Conservation (phyloP, 2,113 vertebrate species). For the Nesoenas mayeri region DNA sequence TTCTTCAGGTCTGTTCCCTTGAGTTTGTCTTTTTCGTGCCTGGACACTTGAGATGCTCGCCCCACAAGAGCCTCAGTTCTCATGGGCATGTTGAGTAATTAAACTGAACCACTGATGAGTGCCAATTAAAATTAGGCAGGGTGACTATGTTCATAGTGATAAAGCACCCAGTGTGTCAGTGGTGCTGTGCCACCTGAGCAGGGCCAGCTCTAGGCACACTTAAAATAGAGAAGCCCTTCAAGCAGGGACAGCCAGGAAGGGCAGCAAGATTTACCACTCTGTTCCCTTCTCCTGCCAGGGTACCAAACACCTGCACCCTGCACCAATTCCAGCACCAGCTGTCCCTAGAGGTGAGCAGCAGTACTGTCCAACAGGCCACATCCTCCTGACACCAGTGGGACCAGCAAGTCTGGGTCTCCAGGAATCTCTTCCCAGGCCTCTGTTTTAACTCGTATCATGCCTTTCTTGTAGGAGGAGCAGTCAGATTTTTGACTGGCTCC, state of each 20-base stretch:
- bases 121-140: neutral
- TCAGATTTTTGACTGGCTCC: neutral
- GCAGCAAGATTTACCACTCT: neutral
- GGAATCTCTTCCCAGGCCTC: neutral
- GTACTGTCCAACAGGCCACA: neutral
- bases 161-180: neutral
- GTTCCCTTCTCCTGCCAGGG: neutral
- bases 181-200: neutral
- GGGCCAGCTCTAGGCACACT: neutral
- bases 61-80: neutral
- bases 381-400: neutral
- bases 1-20: neutral
- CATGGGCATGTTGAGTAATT: neutral
- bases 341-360: neutral
- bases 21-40: neutral
- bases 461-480: neutral
- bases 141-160: neutral
- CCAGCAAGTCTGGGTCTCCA: neutral
- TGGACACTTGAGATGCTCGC: neutral
- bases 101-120: neutral
- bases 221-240: neutral
- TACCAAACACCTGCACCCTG: neutral
- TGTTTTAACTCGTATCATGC: neutral
- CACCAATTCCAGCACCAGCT: neutral
- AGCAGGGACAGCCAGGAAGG: neutral